These are phyloP conservation scores for Aythya baeri DNA, from an alignment of 2,113 vertebrate genomes.

Conservation along the genomic window DNA sequence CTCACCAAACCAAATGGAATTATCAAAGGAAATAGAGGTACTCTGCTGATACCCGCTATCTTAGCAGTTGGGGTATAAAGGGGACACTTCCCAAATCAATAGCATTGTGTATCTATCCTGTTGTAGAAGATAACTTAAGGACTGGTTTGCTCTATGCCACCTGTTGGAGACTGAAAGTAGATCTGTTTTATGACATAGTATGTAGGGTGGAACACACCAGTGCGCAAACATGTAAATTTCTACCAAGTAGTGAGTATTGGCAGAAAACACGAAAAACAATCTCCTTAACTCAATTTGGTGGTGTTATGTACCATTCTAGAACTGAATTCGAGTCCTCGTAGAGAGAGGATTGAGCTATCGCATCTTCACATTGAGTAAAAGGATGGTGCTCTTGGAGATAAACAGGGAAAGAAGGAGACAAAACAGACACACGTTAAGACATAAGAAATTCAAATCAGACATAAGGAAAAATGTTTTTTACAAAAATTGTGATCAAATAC, in stretches of 20 bases:
- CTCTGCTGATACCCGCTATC: background rate
- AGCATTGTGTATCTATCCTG: background rate
- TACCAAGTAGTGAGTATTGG: background rate
- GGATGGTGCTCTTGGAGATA: background rate
- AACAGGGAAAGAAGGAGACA: background rate
- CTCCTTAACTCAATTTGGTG: background rate
- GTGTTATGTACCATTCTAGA: background rate
- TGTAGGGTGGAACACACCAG: background rate
- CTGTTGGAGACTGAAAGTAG: background rate
- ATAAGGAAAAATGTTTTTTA: background rate
- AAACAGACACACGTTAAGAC: background rate
- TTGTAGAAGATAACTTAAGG: background rate
- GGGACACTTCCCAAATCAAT: background rate
- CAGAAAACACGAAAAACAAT: background rate
- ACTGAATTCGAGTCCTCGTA: background rate
- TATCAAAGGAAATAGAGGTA: background rate
- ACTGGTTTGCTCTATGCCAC: background rate
- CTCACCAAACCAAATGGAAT: background rate
- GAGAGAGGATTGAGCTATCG: background rate
- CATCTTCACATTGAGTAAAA: background rate
- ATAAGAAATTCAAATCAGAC: background rate
- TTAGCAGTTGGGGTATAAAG: background rate
- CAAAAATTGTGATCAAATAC: background rate
- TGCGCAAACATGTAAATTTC: rapidly evolving
- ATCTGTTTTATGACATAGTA: background rate